These are phyloP conservation scores for Calliphora vicina DNA, from an alignment of 1,140 invertebrate genomes.

Conservation along the genomic window DNA sequence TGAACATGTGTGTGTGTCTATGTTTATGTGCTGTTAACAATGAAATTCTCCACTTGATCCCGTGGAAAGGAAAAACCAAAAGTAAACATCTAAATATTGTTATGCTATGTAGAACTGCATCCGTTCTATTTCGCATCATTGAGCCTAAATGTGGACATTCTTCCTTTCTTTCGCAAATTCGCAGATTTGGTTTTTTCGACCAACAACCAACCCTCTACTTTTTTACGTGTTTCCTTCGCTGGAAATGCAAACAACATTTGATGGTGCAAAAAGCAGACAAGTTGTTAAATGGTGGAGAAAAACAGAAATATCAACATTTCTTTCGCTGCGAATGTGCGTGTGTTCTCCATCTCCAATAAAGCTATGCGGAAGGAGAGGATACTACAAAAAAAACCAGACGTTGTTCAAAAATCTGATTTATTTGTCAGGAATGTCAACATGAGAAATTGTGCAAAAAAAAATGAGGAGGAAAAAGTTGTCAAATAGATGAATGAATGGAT, in stretches of 20 bases:
- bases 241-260: neutral
- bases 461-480: neutral
- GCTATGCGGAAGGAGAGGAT: neutral
- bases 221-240: neutral
- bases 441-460: conserved; percentile 13
- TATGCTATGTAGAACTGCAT: neutral
- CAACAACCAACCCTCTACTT: neutral
- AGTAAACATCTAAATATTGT: conserved; percentile 5
- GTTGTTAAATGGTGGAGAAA: neutral
- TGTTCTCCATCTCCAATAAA: no score
- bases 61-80: neutral
- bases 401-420: conserved; percentile 23
- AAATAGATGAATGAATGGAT: neutral
- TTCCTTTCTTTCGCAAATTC: conserved; percentile 1
- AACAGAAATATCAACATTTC: neutral
- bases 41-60: neutral
- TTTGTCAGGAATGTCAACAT: conserved; percentile 21
- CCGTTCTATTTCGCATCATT: conserved; percentile 19
- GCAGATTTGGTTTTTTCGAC: neutral
- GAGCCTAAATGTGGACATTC: conserved; percentile 22
- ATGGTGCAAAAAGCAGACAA: neutral
- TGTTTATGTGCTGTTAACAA: neutral
- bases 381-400: neutral
- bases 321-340: neutral
- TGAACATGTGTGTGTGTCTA: neutral